These are phyloP conservation scores for Erebia palarica DNA, from an alignment of 2,888 invertebrate genomes.

Conservation along the genomic window DNA sequence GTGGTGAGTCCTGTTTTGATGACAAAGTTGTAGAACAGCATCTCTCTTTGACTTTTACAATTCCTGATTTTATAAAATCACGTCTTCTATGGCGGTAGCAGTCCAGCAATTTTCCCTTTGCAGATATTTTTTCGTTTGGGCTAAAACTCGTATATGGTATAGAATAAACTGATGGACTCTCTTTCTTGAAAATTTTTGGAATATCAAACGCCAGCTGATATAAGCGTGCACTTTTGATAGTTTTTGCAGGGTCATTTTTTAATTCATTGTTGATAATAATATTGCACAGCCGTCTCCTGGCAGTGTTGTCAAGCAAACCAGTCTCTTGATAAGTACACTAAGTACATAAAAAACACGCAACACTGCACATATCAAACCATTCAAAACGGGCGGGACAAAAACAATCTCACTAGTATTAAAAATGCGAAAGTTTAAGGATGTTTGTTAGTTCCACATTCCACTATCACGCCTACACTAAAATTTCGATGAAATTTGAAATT, in stretches of 20 bases:
- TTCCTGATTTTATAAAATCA: slow-evolving; percentile 4
- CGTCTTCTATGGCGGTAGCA: slow-evolving; percentile 6
- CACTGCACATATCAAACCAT: too few species aligned
- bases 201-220: slow-evolving; percentile 3
- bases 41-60: not conserved
- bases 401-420: too few species aligned
- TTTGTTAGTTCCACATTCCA: too few species aligned
- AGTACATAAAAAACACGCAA: too few species aligned
- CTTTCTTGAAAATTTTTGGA: slow-evolving; percentile 7
- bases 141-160: slow-evolving; percentile 6
- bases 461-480: too few species aligned
- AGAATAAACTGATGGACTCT: slow-evolving; percentile 6
- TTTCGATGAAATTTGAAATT: too few species aligned
- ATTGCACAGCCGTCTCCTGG: slow-evolving; percentile 3
- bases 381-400: too few species aligned
- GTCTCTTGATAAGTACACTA: not conserved
- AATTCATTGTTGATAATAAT: slow-evolving; percentile 6
- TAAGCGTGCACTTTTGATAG: slow-evolving; percentile 4
- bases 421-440: too few species aligned
- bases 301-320: slow-evolving; percentile 7
- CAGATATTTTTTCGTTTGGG: slow-evolving; percentile 4
- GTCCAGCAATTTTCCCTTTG: slow-evolving; percentile 3
- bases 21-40: slow-evolving; percentile 4
- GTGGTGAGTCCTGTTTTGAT: not conserved
- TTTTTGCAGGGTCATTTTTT: slow-evolving; percentile 7